A percentile compares a stretch with the other conserved stretches of the same genome.
phyloP scores from a whole-genome alignment of 2,113 vertebrate genomes.

The Sinocyclocheilus anophthalmus region DNA sequence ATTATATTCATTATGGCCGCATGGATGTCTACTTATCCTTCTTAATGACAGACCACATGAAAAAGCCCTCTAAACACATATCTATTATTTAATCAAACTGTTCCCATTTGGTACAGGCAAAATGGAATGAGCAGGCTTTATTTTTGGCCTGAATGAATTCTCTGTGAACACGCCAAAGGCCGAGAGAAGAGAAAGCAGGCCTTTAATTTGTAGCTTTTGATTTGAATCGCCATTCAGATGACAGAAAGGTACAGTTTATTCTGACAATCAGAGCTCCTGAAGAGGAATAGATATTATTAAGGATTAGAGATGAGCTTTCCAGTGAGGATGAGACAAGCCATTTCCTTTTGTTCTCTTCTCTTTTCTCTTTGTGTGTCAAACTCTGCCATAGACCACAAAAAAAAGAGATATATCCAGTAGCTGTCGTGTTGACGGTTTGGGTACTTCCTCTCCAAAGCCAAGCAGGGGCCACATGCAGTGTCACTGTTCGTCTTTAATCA shows the following conservation, averaged over 20 bases:
- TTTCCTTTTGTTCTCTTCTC: conserved; percentile 49
- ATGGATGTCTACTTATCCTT: conserved; percentile 94
- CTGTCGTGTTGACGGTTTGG: conserved; percentile 42
- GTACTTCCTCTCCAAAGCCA: conserved; percentile 30
- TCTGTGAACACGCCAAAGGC: conserved; percentile 67
- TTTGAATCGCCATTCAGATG: conserved; percentile 74
- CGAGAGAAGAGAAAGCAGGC: conserved; percentile 63
- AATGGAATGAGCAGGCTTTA: conserved; percentile 82
- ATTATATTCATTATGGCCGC: conserved; percentile 98
- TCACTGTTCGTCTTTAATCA: conserved; percentile 25
- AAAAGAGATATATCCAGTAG: conserved; percentile 34
- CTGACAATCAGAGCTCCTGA: conserved; percentile 69
- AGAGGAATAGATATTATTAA: conserved; percentile 75
- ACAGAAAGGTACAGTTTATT: conserved; percentile 75
- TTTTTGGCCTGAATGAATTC: conserved; percentile 83
- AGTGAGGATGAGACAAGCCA: conserved; percentile 55
- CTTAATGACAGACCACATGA: conserved; percentile 90
- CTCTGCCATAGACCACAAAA: conserved; percentile 19
- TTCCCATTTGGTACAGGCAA: conserved; percentile 86
- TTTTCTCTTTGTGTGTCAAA: conserved; percentile 44
- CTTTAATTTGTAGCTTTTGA: conserved; percentile 78
- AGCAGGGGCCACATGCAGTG: conserved; percentile 27
- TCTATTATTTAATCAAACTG: conserved; percentile 99
- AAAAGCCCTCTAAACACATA: conserved; percentile 89
- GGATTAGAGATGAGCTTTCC: conserved; percentile 58